Percentiles rank a stretch among this genome's conserved stretches.
phyloP scores from a whole-genome alignment of 2,113 vertebrate species.

The Acrocephalus arundinaceus region DNA sequence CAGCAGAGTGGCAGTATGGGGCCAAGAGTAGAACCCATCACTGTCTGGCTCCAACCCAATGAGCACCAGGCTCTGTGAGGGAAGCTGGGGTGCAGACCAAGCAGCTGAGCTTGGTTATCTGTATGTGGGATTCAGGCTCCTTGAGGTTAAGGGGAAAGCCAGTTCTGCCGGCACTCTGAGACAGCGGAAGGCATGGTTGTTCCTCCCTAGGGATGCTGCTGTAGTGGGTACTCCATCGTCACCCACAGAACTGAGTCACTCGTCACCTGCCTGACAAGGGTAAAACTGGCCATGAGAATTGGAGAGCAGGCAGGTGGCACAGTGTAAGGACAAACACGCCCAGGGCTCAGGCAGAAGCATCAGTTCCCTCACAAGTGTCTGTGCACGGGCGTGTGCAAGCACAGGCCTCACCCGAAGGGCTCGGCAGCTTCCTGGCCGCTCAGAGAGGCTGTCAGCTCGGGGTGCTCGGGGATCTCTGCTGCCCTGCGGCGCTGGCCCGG shows the following conservation, averaged over 20 bases:
- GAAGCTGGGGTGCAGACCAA: neutral
- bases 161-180: fast-evolving
- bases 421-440: fast-evolving
- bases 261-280: fast-evolving
- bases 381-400: fast-evolving
- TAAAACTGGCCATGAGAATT: neutral
- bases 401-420: neutral
- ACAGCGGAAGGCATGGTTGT: fast-evolving
- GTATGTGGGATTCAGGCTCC: neutral
- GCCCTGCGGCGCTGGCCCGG: neutral
- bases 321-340: neutral
- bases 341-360: neutral
- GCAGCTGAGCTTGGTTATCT: neutral
- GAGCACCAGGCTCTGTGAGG: neutral
- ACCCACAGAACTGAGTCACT: neutral
- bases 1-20: neutral
- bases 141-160: neutral
- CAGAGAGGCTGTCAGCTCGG: neutral
- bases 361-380: fast-evolving
- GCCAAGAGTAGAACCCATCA: neutral
- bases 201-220: neutral
- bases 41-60: fast-evolving
- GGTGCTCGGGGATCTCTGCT: neutral
- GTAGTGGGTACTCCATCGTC: neutral
- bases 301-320: neutral